phyloP scores from a whole-genome alignment of 2,888 invertebrate genomes.

The Desoria tigrina region DNA sequence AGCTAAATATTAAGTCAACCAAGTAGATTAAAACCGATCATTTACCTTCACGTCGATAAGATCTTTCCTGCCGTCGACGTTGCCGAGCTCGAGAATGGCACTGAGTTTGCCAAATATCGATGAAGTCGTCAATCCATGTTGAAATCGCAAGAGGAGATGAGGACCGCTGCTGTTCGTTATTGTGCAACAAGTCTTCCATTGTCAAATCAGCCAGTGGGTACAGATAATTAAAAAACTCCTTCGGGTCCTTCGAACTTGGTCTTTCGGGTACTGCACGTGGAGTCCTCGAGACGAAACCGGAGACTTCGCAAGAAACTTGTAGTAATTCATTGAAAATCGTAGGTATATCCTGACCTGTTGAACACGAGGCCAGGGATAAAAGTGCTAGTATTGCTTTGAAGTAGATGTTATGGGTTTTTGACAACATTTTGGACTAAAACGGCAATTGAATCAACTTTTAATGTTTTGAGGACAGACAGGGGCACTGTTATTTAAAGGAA shows the following conservation, averaged over 20 bases:
- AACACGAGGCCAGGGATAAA: too few species aligned
- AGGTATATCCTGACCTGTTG: conserved; percentile 21
- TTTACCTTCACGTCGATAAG: too few species aligned
- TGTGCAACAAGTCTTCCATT: conserved; percentile 24
- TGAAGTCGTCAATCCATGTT: conserved; percentile 38
- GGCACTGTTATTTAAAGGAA: too few species aligned
- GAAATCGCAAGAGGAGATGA: conserved; percentile 26
- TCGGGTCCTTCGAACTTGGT: conserved; percentile 33
- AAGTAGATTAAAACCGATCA: too few species aligned
- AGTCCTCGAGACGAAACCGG: conserved; percentile 27
- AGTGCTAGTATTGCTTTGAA: too few species aligned
- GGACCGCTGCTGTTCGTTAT: conserved; percentile 17
- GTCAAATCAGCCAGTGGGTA: conserved; percentile 43
- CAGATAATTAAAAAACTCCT: conserved; percentile 45
- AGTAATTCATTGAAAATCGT: conserved; percentile 40
- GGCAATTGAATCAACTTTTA: too few species aligned
- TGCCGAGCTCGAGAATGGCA: conserved; percentile 19
- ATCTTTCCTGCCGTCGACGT: too few species aligned
- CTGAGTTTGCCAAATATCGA: conserved; percentile 45
- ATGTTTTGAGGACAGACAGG: too few species aligned
- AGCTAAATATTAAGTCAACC: too few species aligned
- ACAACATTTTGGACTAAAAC: too few species aligned
- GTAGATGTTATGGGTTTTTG: too few species aligned
- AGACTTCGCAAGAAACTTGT: conserved; percentile 43
- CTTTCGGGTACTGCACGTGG: conserved; percentile 24